Conservation (phyloP, 2,888 invertebrate species). For the Baronia brevicornis region DNA sequence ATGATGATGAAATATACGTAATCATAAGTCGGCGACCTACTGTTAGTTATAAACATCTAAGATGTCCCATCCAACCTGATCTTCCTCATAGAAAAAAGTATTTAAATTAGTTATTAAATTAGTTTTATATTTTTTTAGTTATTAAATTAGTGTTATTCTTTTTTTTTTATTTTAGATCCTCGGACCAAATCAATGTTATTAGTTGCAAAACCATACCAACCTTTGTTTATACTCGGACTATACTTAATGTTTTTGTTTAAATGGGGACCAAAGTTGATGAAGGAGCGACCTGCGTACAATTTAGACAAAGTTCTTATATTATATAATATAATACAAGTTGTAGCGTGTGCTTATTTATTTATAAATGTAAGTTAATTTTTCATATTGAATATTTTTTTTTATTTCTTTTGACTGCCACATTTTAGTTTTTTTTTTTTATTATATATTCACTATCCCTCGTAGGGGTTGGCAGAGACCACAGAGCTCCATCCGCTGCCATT, state of each 20-base stretch:
- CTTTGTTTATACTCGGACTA: constrained; percentile 62
- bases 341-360: constrained; percentile 71
- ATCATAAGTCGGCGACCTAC: no score
- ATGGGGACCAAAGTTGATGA: constrained; percentile 84
- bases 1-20: no score
- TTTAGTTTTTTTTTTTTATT: no score
- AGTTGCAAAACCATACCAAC: constrained; percentile 79
- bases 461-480: no score
- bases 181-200: constrained; percentile 80
- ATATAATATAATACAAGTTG: constrained; percentile 82
- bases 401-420: constrained; percentile 6
- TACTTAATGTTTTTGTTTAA: constrained; percentile 83
- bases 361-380: constrained; percentile 53
- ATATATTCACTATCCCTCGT: no score
- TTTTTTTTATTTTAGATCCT: constrained; percentile 65
- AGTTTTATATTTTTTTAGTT: no score
- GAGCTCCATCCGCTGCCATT: no score
- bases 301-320: constrained; percentile 78
- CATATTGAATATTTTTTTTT: constrained; percentile 2
- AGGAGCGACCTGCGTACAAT: constrained; percentile 77
- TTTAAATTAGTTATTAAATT: no score
- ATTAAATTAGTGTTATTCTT: background rate
- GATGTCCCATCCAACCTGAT: no score
- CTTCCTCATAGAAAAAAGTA: no score
- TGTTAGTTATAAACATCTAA: no score